phyloP scores from a whole-genome alignment of 2,113 vertebrate genomes.

The Chloroceryle aenea region DNA sequence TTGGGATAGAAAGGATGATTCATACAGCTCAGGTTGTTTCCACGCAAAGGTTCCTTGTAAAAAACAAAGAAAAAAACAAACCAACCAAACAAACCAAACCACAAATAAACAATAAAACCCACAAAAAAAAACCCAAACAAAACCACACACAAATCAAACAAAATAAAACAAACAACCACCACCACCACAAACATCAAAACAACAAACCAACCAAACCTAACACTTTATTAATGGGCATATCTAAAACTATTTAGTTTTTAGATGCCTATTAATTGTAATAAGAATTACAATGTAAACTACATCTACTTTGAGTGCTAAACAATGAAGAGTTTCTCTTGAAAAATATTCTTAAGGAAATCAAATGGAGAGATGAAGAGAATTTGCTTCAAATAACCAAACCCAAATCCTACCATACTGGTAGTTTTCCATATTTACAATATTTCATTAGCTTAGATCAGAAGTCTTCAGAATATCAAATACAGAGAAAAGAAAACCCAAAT shows the following conservation, averaged over 20 bases:
- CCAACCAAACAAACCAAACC: background rate
- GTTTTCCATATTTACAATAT: background rate
- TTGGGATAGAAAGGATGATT: background rate
- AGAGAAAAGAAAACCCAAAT: background rate
- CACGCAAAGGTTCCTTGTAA: background rate
- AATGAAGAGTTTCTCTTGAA: background rate
- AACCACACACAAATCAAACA: no score
- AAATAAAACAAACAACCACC: background rate
- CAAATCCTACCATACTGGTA: background rate
- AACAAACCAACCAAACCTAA: background rate
- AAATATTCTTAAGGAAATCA: background rate
- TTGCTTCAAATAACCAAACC: background rate
- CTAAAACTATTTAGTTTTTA: background rate
- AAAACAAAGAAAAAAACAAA: background rate
- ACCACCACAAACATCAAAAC: background rate
- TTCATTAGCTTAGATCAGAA: background rate
- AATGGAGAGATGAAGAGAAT: background rate
- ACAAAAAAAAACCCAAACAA: no score
- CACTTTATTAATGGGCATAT: background rate
- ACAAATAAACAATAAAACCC: no score
- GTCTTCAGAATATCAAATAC: background rate
- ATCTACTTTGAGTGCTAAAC: background rate
- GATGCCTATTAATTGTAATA: background rate
- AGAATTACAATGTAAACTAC: background rate
- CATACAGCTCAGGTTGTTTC: background rate